Conservation (phyloP, 2,113 vertebrate species). For the Corythornis cristatus region DNA sequence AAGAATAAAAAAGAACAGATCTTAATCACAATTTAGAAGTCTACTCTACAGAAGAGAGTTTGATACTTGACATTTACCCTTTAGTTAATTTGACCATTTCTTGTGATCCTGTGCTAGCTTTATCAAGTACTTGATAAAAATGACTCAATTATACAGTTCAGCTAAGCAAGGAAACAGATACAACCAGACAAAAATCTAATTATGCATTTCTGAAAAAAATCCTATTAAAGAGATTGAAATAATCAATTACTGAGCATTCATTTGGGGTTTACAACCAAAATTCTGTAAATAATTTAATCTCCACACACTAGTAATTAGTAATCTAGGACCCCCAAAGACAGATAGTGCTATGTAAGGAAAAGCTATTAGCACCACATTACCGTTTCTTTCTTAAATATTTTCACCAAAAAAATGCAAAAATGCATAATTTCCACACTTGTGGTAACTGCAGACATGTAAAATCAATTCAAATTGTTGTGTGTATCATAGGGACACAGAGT, state of each 20-base stretch:
- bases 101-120: neutral
- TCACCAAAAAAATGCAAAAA: neutral
- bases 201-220: neutral
- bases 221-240: neutral
- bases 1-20: neutral
- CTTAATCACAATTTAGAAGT: neutral
- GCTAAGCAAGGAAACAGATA: neutral
- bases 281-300: neutral
- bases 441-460: neutral
- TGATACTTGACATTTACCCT: neutral
- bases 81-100: neutral
- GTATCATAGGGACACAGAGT: neutral
- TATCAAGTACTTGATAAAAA: neutral
- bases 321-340: neutral
- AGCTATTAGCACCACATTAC: neutral
- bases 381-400: neutral
- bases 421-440: neutral
- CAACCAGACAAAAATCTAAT: neutral
- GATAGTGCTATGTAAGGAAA: neutral
- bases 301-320: neutral
- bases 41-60: neutral
- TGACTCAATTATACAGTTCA: neutral
- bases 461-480: neutral
- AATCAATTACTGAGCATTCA: neutral
- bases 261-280: neutral